Evolutionary conservation across 2,113 vertebrate genomes (phyloP).

Genomic region (Emydura subglobosa): DNA sequence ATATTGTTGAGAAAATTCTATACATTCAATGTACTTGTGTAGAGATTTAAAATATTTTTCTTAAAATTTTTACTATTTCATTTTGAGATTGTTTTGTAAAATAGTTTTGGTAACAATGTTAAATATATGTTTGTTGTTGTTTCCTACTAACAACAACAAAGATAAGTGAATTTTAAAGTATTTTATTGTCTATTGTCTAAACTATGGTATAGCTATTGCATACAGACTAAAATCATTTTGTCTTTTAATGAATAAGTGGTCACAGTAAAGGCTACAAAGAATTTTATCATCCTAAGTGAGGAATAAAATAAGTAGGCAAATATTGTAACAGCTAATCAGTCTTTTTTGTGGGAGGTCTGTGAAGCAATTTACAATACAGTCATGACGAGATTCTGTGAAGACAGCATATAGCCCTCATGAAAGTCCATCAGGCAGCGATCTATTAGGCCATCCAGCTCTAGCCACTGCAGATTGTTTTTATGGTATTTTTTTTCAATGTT

Average conservation of each 20-base stretch:
- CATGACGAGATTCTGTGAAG: background rate
- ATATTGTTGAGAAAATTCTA: background rate
- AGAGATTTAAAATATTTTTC: background rate
- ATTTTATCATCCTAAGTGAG: background rate
- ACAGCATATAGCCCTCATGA: background rate
- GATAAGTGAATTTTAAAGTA: background rate
- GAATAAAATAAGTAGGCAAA: background rate
- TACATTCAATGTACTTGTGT: fast-evolving
- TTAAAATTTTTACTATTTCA: background rate
- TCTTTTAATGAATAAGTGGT: background rate
- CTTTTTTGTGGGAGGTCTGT: background rate
- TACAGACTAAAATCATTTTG: background rate
- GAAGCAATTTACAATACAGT: background rate
- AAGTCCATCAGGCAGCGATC: background rate
- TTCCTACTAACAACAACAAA: background rate
- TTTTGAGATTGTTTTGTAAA: background rate
- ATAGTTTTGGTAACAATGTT: background rate
- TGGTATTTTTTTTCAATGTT: background rate
- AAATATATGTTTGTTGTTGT: background rate
- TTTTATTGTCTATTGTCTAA: background rate
- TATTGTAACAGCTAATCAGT: background rate
- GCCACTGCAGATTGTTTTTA: background rate
- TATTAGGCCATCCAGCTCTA: background rate
- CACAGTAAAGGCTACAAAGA: background rate
- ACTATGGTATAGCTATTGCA: background rate